These are phyloP conservation scores for Ctena decussata DNA, from an alignment of 2,888 invertebrate species.

Conservation along the genomic window DNA sequence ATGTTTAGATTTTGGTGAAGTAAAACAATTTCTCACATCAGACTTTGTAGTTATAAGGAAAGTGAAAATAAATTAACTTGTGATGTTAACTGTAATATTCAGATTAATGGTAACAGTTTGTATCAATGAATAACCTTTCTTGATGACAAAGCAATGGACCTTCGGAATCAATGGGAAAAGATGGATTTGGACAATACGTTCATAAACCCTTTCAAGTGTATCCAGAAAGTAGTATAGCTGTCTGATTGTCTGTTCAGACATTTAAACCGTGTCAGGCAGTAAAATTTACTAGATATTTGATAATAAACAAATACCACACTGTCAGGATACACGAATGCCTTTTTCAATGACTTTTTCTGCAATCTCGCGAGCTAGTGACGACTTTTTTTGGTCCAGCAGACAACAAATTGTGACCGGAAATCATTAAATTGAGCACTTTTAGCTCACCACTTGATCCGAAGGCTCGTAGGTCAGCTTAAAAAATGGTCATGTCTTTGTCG, in stretches of 20 bases:
- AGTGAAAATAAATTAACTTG: conserved; percentile 11
- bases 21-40: neutral
- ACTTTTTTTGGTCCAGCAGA: too few relatives aligned
- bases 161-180: conserved; percentile 15
- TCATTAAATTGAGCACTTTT: too few relatives aligned
- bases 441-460: too few relatives aligned
- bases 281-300: conserved; percentile 23
- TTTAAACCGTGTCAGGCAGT: conserved; percentile 39
- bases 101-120: neutral
- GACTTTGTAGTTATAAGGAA: conserved; percentile 26
- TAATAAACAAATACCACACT: conserved; percentile 36
- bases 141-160: neutral
- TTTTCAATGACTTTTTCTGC: too few relatives aligned
- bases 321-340: too few relatives aligned
- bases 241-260: conserved; percentile 17
- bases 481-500: too few relatives aligned
- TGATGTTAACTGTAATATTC: neutral
- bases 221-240: conserved; percentile 22
- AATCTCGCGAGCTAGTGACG: too few relatives aligned
- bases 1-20: neutral
- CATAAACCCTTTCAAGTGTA: conserved; percentile 8
- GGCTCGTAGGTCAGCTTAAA: too few relatives aligned
- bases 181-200: conserved; percentile 10
- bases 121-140: neutral
- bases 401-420: too few relatives aligned